These are phyloP conservation scores for Varecia variegata DNA, from an alignment of 2,797 vertebrate species.

Conservation along the genomic window DNA sequence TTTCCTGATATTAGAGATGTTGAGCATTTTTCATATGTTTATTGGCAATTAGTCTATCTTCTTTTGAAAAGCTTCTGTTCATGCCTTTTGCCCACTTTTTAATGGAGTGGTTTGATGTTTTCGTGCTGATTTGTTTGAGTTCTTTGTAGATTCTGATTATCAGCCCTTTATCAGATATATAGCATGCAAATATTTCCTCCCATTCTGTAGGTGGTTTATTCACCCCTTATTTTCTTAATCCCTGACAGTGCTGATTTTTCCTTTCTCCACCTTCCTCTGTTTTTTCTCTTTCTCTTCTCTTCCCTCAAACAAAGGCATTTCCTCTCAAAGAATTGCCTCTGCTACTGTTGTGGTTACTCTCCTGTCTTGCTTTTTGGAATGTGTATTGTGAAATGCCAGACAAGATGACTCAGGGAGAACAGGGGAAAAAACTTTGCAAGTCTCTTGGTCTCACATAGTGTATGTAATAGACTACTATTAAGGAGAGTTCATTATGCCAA, in stretches of 20 bases:
- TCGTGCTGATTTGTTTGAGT: no score
- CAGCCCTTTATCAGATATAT: no score
- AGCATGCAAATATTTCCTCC: no score
- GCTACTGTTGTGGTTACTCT: conserved; percentile 69
- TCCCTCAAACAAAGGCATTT: conserved; percentile 38
- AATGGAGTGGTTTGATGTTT: no score
- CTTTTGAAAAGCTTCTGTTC: no score
- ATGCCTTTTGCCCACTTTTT: no score
- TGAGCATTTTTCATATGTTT: no score
- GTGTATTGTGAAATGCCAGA: conserved; percentile 62
- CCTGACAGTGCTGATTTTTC: not conserved
- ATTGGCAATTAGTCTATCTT: no score
- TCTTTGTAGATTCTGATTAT: no score
- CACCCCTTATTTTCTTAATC: not conserved
- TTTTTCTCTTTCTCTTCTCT: not conserved
- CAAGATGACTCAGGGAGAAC: conserved; percentile 68
- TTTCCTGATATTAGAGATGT: no score
- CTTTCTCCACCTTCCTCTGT: not conserved
- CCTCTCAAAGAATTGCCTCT: conserved; percentile 24
- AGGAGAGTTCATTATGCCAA: conserved; percentile 61
- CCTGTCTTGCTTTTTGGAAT: conserved; percentile 54
- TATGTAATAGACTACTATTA: conserved; percentile 62
- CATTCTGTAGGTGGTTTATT: no score
- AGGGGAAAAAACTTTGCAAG: conserved; percentile 32
- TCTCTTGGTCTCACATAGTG: conserved; percentile 39